Percentiles rank a stretch among this genome's conserved stretches.
Conservation (phyloP, 2,888 invertebrate species). For the Pelosia muscerda region DNA sequence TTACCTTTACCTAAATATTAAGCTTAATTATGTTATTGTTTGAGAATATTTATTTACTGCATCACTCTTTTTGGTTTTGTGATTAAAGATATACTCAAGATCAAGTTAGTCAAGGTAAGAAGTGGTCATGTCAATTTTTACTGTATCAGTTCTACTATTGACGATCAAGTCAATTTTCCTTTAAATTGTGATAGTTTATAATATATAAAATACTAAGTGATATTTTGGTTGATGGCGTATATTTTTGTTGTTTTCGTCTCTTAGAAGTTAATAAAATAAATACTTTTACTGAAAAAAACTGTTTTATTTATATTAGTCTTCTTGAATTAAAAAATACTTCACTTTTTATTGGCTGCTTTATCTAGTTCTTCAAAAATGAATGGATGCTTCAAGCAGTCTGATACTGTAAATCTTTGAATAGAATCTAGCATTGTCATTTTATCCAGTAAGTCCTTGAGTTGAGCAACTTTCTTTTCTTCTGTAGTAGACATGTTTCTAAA, state of each 20-base stretch:
- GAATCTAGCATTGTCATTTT: conserved; percentile 96
- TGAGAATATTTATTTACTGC: conserved; percentile 14
- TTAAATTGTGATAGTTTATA: conserved; percentile 79
- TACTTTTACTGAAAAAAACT: conserved; percentile 65
- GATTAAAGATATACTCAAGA: conserved; percentile 28
- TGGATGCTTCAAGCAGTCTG: conserved; percentile 96
- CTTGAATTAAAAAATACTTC: conserved; percentile 27
- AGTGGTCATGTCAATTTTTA: conserved; percentile 50
- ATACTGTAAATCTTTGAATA: conserved; percentile 94
- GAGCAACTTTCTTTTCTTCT: conserved; percentile 95
- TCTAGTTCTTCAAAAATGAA: conserved; percentile 89
- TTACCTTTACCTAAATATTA: conserved; percentile 21
- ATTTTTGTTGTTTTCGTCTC: conserved; percentile 80
- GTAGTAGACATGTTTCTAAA: conserved; percentile 92
- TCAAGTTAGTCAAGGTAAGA: conserved; percentile 26
- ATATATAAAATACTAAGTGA: conserved; percentile 70
- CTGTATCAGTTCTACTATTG: conserved; percentile 34
- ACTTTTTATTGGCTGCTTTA: conserved; percentile 54
- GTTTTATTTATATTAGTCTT: conserved; percentile 60
- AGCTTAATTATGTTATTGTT: conserved; percentile 31
- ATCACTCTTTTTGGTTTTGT: conserved; percentile 26
- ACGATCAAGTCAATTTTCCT: conserved; percentile 69
- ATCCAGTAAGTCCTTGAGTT: conserved; percentile 97
- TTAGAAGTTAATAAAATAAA: conserved; percentile 73
- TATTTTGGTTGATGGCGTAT: conserved; percentile 80